These are phyloP conservation scores for Sericinus montela DNA, from an alignment of 2,888 invertebrate species.

Conservation along the genomic window DNA sequence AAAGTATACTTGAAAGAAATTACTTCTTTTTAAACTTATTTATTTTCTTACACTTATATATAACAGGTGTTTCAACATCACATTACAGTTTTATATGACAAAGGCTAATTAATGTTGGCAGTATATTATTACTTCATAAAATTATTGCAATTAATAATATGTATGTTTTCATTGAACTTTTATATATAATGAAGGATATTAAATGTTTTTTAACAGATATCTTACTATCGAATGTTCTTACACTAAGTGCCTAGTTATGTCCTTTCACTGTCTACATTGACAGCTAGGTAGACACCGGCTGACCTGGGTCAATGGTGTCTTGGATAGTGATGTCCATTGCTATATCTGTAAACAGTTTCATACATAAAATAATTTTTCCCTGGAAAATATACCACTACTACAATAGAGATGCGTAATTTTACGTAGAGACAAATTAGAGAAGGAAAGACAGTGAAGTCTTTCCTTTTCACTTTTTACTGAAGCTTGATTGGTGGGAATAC, in stretches of 20 bases:
- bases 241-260: constrained; percentile 24
- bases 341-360: constrained; percentile 45
- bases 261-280: constrained; percentile 56
- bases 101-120: constrained; percentile 6
- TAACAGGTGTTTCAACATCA: constrained; percentile 1
- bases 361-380: no score
- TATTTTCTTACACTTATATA: constrained; percentile 2
- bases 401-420: no score
- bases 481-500: no score
- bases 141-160: not conserved
- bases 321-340: constrained; percentile 62
- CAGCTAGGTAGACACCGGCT: constrained; percentile 34
- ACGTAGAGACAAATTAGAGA: no score
- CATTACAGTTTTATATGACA: not conserved
- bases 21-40: not conserved
- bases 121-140: constrained; percentile 3
- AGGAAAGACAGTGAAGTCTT: no score
- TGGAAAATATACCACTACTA: no score
- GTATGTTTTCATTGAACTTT: constrained; percentile 9
- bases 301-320: constrained; percentile 70
- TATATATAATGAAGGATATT: not conserved
- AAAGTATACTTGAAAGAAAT: not conserved
- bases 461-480: no score
- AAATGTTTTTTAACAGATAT: not conserved
- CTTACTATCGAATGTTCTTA: not conserved